Percentiles rank a stretch among this genome's conserved stretches.
Conservation (phyloP, 1,140 invertebrate species). For the Polypedilum pembai region DNA sequence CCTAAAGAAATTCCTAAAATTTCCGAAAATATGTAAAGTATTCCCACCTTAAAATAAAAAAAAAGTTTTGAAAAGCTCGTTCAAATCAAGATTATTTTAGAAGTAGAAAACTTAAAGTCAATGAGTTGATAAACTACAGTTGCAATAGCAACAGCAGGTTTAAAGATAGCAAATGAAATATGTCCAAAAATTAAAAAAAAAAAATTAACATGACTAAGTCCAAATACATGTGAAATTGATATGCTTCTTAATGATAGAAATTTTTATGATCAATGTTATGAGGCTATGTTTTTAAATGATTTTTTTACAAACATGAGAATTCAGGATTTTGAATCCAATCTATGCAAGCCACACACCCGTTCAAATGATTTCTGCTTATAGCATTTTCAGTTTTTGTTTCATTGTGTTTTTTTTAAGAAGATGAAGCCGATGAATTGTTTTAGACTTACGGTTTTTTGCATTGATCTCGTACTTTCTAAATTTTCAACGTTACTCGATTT, state of each 20-base stretch:
- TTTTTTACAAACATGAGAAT: no score
- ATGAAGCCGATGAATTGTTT: no score
- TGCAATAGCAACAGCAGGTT: constrained; percentile 66
- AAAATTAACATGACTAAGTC: constrained; percentile 58
- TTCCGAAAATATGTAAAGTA: constrained; percentile 52
- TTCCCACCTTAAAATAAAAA: not conserved
- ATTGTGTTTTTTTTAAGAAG: not conserved
- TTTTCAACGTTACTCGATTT: no score
- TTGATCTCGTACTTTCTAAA: no score
- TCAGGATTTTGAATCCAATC: constrained; percentile 39
- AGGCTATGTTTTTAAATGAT: no score
- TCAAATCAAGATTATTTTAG: no score
- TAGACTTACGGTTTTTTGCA: not conserved
- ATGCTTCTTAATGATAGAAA: constrained; percentile 44
- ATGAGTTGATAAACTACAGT: constrained; percentile 48
- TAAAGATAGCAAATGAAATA: constrained; percentile 65
- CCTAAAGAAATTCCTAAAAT: constrained; percentile 52
- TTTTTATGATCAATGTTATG: no score
- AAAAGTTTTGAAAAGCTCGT: no score
- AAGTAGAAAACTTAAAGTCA: constrained; percentile 47
- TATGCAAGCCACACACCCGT: constrained; percentile 60
- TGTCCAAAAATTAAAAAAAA: constrained; percentile 57
- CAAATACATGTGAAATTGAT: constrained; percentile 58
- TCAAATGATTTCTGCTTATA: constrained; percentile 55
- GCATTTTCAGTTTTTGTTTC: not conserved